These are phyloP conservation scores for Pocillopora grandis DNA, from an alignment of 92 coral and sea anemone species.

Conservation along the genomic window DNA sequence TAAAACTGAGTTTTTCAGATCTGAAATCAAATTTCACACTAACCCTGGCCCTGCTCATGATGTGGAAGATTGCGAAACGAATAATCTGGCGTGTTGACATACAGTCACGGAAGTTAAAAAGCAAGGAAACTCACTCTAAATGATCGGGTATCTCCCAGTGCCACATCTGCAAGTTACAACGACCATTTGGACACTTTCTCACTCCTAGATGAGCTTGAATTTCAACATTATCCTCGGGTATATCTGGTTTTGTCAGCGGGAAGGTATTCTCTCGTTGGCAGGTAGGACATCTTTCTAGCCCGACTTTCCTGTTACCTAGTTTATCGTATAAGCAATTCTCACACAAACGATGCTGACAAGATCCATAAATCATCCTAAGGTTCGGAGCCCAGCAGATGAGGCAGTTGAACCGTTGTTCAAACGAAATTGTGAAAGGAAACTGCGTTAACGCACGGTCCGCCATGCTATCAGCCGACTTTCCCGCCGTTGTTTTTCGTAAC, in stretches of 20 bases:
- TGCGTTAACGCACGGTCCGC: conserved; percentile 4
- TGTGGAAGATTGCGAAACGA: no score
- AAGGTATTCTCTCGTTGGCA: conserved; percentile 81
- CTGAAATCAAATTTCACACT: no score
- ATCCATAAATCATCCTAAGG: conserved; percentile 91
- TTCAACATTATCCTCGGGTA: conserved; percentile 95
- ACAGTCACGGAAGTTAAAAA: neutral
- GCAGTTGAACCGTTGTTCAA: conserved; percentile 89
- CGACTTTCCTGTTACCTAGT: conserved; percentile 64
- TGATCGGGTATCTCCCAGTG: conserved; percentile 82
- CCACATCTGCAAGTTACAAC: conserved; percentile 90
- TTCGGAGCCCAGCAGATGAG: conserved; percentile 87
- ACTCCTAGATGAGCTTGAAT: conserved; percentile 83
- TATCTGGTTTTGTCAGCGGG: conserved; percentile 72
- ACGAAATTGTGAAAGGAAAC: conserved; percentile 20
- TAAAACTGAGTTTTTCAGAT: no score
- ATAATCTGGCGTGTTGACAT: no score
- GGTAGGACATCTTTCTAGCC: conserved; percentile 90
- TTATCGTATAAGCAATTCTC: conserved; percentile 80
- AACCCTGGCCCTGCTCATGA: no score
- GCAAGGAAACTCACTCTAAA: conserved; percentile 60
- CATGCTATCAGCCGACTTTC: conserved; percentile 48
- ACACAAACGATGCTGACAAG: conserved; percentile 96
- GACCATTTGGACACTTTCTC: conserved; percentile 68
- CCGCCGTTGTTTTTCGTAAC: conserved; percentile 61